Percentiles rank a stretch among this genome's conserved stretches.
These are phyloP conservation scores for Strongylocentrotus purpuratus DNA, from an alignment of 35 echinoderm and acorn worm species.

Conservation along the genomic window DNA sequence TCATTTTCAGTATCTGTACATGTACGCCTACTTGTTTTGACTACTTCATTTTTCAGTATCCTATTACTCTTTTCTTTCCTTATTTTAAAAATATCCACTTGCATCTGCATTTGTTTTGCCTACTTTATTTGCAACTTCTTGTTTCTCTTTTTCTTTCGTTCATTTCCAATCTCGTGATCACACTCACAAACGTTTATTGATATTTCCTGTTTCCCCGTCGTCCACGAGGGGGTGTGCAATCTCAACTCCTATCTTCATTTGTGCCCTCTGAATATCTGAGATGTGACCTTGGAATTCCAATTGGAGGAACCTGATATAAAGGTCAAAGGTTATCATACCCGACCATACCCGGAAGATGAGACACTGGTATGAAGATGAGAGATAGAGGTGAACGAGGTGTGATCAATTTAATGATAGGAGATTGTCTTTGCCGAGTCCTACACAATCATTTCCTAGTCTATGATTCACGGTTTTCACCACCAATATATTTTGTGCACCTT, in stretches of 20 bases:
- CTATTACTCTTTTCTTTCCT: too few species aligned
- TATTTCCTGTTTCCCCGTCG: background rate
- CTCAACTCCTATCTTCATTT: background rate
- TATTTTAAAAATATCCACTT: background rate
- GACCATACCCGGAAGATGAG: background rate
- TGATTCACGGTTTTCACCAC: too few species aligned
- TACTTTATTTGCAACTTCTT: background rate
- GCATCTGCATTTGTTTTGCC: background rate
- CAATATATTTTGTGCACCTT: too few species aligned
- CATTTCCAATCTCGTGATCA: background rate
- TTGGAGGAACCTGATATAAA: background rate
- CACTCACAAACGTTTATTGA: conserved; percentile 3
- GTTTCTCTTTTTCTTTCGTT: background rate
- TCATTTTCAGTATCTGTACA: too few species aligned
- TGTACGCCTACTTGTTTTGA: too few species aligned
- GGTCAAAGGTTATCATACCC: background rate
- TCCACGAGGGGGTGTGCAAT: background rate
- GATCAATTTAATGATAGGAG: too few species aligned
- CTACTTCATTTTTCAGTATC: too few species aligned
- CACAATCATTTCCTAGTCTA: too few species aligned
- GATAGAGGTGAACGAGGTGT: background rate
- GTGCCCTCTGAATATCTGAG: background rate
- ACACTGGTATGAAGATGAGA: background rate
- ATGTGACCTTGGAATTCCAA: background rate
- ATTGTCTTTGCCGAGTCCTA: too few species aligned